A percentile compares a stretch with the other conserved stretches of the same genome.
These are phyloP conservation scores for Dolomedes plantarius DNA, from an alignment of 2,888 invertebrate genomes.

Conservation along the genomic window DNA sequence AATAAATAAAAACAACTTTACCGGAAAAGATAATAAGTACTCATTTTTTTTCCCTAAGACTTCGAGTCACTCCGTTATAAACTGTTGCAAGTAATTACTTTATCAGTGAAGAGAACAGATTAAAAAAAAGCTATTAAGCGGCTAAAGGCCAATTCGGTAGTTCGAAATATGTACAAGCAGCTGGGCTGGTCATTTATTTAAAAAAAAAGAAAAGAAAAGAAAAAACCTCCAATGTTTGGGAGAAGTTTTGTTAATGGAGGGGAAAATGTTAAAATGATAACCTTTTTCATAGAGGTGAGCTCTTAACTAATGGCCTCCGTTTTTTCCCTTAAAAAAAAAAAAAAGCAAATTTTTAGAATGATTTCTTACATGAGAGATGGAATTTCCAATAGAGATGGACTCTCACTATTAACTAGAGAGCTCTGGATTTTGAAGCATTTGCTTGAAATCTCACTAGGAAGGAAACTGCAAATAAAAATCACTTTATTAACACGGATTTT, in stretches of 20 bases:
- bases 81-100: conserved; percentile 64
- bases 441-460: not conserved
- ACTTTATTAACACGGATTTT: too few species aligned
- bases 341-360: not conserved
- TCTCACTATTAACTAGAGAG: too few species aligned
- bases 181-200: conserved; percentile 57
- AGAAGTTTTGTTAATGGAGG: conserved; percentile 60
- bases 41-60: not conserved
- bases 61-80: conserved; percentile 39
- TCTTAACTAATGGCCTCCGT: conserved; percentile 30
- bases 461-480: not conserved
- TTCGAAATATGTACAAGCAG: conserved; percentile 44
- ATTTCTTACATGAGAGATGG: not conserved
- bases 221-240: conserved; percentile 30
- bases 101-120: conserved; percentile 49
- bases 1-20: conserved; percentile 54
- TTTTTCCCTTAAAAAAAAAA: not conserved
- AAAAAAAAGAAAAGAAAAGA: conserved; percentile 37
- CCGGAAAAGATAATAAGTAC: conserved; percentile 55
- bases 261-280: conserved; percentile 50
- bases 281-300: conserved; percentile 32
- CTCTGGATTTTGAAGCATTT: not conserved
- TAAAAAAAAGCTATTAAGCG: conserved; percentile 44
- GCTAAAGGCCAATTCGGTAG: conserved; percentile 49
- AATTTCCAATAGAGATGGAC: not conserved